Percentiles rank a stretch among this genome's conserved stretches.
Evolutionary conservation across 2,888 invertebrate species (phyloP).

Genomic region (Drosophila austrosaltans): DNA sequence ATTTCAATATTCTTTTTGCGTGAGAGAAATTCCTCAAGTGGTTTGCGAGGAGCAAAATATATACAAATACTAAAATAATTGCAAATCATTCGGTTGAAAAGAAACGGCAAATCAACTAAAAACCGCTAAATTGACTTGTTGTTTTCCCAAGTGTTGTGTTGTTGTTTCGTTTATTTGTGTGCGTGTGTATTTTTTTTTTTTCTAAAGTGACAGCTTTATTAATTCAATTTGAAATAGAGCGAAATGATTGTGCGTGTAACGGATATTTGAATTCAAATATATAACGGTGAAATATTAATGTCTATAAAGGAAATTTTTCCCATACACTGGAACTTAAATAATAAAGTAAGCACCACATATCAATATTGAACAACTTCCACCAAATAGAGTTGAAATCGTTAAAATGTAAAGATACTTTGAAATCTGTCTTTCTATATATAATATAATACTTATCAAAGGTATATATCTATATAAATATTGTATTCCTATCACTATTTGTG

Average conservation of each 20-base stretch:
- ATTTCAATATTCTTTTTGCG: constrained; percentile 6
- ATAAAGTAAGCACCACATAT: neutral
- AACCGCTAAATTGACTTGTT: constrained; percentile 23
- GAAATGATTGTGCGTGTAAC: constrained; percentile 22
- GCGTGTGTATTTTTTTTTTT: constrained; percentile 27
- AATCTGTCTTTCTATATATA: no score
- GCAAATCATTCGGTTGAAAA: constrained; percentile 46
- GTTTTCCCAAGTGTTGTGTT: constrained; percentile 3
- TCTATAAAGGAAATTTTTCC: no score
- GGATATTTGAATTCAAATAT: constrained; percentile 21
- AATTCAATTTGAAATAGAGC: constrained; percentile 13
- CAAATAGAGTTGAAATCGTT: neutral
- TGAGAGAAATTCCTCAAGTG: constrained; percentile 41
- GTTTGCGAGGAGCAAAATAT: constrained; percentile 25
- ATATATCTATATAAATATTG: no score
- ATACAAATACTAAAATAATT: constrained; percentile 17
- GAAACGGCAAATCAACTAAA: constrained; percentile 24
- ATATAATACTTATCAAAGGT: no score
- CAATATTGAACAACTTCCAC: neutral
- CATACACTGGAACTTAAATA: neutral
- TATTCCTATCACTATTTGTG: no score
- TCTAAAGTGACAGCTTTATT: constrained; percentile 4
- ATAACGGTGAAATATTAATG: constrained; percentile 2
- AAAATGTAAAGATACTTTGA: neutral
- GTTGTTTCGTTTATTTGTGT: constrained; percentile 22